phyloP scores from a whole-genome alignment of 64 coral and sea anemone genomes.

The Anthopleura sola region DNA sequence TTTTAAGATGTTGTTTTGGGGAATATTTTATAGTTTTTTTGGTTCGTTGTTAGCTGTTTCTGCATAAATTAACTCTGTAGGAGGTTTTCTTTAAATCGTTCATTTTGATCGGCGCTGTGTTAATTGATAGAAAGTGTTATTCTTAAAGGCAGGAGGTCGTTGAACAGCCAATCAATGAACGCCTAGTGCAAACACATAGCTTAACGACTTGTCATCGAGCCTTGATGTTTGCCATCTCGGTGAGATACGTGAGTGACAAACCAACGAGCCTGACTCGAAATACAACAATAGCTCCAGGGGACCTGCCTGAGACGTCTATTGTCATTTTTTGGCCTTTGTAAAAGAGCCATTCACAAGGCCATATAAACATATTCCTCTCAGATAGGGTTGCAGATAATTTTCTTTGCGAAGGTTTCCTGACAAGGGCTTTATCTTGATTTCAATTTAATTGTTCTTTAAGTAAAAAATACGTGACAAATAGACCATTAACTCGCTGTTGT shows the following conservation, averaged over 20 bases:
- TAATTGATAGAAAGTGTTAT: conserved; percentile 4
- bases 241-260: neutral
- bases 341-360: neutral
- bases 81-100: conserved; percentile 5
- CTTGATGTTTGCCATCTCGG: neutral
- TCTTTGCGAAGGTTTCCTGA: neutral
- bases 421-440: neutral
- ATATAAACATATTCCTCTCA: neutral
- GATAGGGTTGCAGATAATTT: neutral
- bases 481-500: neutral
- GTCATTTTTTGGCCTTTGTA: neutral
- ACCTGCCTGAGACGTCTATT: neutral
- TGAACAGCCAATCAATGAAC: neutral
- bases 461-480: neutral
- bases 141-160: conserved; percentile 13
- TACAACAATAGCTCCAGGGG: conserved; percentile 5
- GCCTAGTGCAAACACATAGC: neutral
- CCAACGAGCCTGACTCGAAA: neutral
- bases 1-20: neutral
- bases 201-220: neutral
- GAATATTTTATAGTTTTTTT: neutral
- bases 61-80: conserved; percentile 18
- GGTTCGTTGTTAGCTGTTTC: neutral
- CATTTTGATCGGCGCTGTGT: neutral
- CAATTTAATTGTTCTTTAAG: neutral